A percentile compares a stretch with the other conserved stretches of the same genome.
phyloP scores from a whole-genome alignment of 2,113 vertebrate species.

The Gila orcuttii region DNA sequence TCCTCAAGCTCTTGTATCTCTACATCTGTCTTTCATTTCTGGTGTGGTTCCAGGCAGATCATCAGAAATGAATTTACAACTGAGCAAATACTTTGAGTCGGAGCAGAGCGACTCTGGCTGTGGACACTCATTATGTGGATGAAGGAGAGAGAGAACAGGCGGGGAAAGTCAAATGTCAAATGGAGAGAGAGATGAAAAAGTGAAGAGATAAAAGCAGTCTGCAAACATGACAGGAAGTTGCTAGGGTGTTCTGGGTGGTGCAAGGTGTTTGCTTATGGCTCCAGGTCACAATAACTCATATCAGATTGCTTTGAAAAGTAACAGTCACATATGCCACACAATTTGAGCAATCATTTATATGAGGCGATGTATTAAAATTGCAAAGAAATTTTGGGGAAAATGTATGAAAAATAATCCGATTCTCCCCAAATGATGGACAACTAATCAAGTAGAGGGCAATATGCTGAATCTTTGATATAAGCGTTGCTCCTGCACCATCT shows the following conservation, averaged over 20 bases:
- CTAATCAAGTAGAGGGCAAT: too few species aligned
- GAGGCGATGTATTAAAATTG: too few species aligned
- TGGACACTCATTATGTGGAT: constrained; percentile 3
- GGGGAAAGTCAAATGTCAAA: background rate
- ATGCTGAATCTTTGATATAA: background rate
- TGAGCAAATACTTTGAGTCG: background rate
- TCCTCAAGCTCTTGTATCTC: background rate
- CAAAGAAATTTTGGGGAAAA: too few species aligned
- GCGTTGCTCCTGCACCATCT: background rate
- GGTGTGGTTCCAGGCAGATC: constrained; percentile 22
- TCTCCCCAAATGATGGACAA: too few species aligned
- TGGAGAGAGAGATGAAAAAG: background rate
- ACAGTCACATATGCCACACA: too few species aligned
- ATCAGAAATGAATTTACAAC: constrained; percentile 44
- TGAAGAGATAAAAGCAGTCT: background rate
- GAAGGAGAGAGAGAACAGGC: background rate
- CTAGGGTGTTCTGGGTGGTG: background rate
- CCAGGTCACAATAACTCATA: background rate
- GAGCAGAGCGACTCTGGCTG: background rate
- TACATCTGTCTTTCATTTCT: constrained; percentile 20
- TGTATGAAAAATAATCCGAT: too few species aligned
- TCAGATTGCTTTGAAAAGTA: background rate
- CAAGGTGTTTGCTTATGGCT: background rate
- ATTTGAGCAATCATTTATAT: too few species aligned
- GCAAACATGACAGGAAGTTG: background rate